Evolutionary conservation across 2,888 invertebrate genomes (phyloP).

Genomic region (Allygus modestus): DNA sequence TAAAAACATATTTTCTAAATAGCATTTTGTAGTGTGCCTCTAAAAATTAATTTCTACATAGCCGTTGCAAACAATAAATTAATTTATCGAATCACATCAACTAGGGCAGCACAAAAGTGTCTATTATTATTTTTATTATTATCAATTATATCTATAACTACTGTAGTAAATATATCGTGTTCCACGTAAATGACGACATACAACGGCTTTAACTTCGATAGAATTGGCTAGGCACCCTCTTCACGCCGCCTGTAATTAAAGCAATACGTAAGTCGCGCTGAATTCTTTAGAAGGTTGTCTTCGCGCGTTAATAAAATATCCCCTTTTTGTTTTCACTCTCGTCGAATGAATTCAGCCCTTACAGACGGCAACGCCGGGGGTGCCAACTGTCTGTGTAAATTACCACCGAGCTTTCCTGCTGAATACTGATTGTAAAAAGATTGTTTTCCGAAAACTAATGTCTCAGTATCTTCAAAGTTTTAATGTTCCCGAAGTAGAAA

Average conservation of each 20-base stretch:
- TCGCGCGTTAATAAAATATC: slow-evolving; percentile 49
- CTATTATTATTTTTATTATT: too few relatives aligned
- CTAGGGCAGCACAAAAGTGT: too few relatives aligned
- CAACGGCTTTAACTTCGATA: too few relatives aligned
- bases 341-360: slow-evolving; percentile 33
- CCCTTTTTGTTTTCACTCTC: slow-evolving; percentile 46
- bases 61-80: too few relatives aligned
- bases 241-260: slow-evolving; percentile 20
- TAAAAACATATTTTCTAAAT: too few relatives aligned
- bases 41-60: too few relatives aligned
- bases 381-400: slow-evolving; percentile 45
- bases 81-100: too few relatives aligned
- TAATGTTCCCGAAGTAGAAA: background rate
- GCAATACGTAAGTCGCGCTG: slow-evolving; percentile 38
- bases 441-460: slow-evolving; percentile 4
- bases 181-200: too few relatives aligned
- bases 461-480: background rate
- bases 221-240: too few relatives aligned
- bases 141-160: too few relatives aligned
- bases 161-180: too few relatives aligned
- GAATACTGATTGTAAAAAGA: slow-evolving; percentile 20
- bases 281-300: slow-evolving; percentile 49
- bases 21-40: too few relatives aligned
- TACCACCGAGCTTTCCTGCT: background rate
- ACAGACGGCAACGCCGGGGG: background rate